Evolutionary conservation across 2,888 invertebrate species (phyloP), one percentile per base, ranked within the genome.

Genomic region (Celastrina argiolus): DNA sequence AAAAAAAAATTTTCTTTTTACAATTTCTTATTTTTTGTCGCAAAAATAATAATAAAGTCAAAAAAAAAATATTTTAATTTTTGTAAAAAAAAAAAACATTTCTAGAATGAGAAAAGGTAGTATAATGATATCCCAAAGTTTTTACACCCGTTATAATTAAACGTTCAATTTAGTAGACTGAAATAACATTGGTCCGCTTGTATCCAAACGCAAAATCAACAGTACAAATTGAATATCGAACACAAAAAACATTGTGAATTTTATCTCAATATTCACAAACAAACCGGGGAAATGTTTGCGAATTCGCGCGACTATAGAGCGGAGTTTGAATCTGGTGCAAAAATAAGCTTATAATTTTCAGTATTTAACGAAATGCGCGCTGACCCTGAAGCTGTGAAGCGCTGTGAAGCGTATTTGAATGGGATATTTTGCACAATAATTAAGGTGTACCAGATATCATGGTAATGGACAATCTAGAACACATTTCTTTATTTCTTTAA

Each of bases 201-300:
- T 18, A 18, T 36, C 2, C 10, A 22, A 45, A 45, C 18, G 10
- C 0, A 45, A 45, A 45, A 45, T 58, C 14, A 58, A 59, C 16
- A 34, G 18, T 1, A n/a, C 34, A n/a, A 59, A 10, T 59, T 59
- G 59, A 31, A 59, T 16, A 59, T 2, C 10, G 16, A 10, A 26
- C 26, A 58, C 58, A 58, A 58, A n/a, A 56, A 34, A 61, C 61
- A 61, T 18, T 39, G 10, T 26, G 14, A 34, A 36, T 51, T 51
- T 51, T 26, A 51, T 26, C 10, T 22, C 22, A 22, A 51, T 22
- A 51, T 51, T 26, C 51, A 26, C 36, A 36, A 36, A 51, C 51
- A 51, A 26, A 22, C 22, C 22, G 51, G 12, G 22, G 14, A 26
- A 51, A 22, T 12, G 14, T 51, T 51, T 26, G 12, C 0, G 22